phyloP scores from a whole-genome alignment of 2,113 vertebrate genomes.

The Alouatta palliata region DNA sequence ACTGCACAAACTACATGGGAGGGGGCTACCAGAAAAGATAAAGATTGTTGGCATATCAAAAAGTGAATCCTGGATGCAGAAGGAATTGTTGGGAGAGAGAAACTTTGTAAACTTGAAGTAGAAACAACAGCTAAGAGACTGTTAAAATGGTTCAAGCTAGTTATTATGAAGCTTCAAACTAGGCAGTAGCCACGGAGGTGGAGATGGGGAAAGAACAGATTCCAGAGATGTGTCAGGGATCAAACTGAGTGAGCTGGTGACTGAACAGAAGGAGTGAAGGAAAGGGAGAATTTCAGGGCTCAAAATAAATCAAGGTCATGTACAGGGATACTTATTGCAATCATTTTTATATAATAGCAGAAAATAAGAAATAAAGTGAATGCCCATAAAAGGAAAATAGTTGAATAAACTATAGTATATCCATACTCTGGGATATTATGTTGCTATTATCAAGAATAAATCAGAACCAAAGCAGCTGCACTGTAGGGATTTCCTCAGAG shows the following conservation, averaged over 20 bases:
- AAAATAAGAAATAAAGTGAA: conserved; percentile 22
- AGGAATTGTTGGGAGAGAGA: not conserved
- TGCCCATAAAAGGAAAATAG: not conserved
- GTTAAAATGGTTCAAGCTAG: not conserved
- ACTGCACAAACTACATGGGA: not conserved
- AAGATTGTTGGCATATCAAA: not conserved
- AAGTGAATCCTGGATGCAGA: not conserved
- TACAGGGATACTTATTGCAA: not conserved
- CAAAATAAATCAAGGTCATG: not conserved
- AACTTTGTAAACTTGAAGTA: not conserved
- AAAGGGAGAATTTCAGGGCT: not conserved
- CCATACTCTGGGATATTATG: not conserved
- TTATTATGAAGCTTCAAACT: not conserved
- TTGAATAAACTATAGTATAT: not conserved
- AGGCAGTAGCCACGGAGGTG: not conserved
- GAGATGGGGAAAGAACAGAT: not conserved
- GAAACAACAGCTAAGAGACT: not conserved
- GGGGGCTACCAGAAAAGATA: not conserved
- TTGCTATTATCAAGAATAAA: not conserved
- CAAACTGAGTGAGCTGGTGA: not conserved
- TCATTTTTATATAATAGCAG: not conserved
- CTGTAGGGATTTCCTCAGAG: not conserved
- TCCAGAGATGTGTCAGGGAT: not conserved
- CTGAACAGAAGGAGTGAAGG: not conserved
- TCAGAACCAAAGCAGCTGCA: not conserved